Conservation (phyloP, 2,113 vertebrate species). For the Mormoops blainvillei region DNA sequence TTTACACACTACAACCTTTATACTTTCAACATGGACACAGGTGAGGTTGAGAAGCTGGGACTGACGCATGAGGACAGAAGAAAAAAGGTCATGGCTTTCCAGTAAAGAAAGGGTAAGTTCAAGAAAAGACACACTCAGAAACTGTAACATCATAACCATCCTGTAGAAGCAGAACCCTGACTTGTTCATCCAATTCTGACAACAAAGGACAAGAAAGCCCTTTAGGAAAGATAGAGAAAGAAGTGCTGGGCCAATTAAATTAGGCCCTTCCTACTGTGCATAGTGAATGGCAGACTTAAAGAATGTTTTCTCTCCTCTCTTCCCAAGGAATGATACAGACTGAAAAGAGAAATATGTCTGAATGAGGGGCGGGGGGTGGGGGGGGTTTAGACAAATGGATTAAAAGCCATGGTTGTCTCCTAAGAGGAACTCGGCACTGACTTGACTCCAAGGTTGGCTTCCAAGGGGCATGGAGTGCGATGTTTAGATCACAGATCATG, state of each 20-base stretch:
- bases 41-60: neutral
- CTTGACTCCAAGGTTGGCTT: neutral
- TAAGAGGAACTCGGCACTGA: neutral
- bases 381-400: neutral
- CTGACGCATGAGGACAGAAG: neutral
- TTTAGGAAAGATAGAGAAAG: neutral
- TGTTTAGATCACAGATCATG: neutral
- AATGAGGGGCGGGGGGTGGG: neutral
- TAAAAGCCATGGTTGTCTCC: neutral
- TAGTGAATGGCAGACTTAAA: neutral
- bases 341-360: neutral
- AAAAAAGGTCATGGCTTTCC: neutral
- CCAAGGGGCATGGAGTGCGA: neutral
- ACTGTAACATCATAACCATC: neutral
- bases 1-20: neutral
- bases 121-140: neutral
- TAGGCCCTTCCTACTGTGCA: neutral
- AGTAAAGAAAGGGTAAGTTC: neutral
- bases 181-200: neutral
- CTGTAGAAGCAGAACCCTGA: neutral
- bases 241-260: neutral
- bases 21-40: neutral
- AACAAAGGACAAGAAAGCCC: neutral
- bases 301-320: neutral
- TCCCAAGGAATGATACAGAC: neutral